Evolutionary conservation across 2,888 invertebrate genomes (phyloP).

Genomic region (Drosophila neutralis): DNA sequence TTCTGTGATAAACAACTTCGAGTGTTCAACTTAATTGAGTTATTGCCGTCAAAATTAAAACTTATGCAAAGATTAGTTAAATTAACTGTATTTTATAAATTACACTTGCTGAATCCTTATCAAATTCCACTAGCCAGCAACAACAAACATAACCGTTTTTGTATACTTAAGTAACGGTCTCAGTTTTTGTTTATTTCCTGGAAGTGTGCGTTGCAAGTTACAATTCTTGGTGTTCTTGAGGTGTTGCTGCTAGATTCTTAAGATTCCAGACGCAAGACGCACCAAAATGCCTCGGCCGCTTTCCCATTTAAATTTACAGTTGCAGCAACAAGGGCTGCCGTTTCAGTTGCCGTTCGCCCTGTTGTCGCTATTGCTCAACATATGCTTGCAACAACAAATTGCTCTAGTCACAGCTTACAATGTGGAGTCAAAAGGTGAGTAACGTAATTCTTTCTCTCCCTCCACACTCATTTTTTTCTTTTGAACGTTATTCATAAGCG

Average conservation of each 20-base stretch:
- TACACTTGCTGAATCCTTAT: conserved; percentile 2
- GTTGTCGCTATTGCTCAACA: conserved; percentile 63
- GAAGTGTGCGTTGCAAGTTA: not conserved
- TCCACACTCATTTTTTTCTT: not conserved
- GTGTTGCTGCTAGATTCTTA: too few species aligned
- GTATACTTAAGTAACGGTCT: conserved; percentile 26
- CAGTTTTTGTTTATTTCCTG: too few species aligned
- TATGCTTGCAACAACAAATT: conserved; percentile 68
- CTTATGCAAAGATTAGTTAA: conserved; percentile 25
- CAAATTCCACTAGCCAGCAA: conserved; percentile 40
- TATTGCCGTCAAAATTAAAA: conserved; percentile 32
- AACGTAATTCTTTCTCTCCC: too few species aligned
- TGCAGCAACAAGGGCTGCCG: conserved; percentile 28
- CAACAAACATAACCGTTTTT: conserved; percentile 34
- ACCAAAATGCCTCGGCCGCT: too few species aligned
- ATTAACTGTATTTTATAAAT: conserved; percentile 19
- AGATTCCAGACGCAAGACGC: too few species aligned
- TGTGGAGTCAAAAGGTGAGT: conserved; percentile 71
- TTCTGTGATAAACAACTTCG: conserved; percentile 20
- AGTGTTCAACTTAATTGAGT: conserved; percentile 55
- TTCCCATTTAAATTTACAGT: conserved; percentile 4
- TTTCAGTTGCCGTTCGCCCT: conserved; percentile 21
- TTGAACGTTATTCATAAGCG: too few species aligned
- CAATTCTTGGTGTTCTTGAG: conserved; percentile 85
- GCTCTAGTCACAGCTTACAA: conserved; percentile 55